Percentiles rank a stretch among this genome's conserved stretches.
These are phyloP conservation scores for Argya squamiceps DNA, from an alignment of 2,797 vertebrate genomes.

Conservation along the genomic window DNA sequence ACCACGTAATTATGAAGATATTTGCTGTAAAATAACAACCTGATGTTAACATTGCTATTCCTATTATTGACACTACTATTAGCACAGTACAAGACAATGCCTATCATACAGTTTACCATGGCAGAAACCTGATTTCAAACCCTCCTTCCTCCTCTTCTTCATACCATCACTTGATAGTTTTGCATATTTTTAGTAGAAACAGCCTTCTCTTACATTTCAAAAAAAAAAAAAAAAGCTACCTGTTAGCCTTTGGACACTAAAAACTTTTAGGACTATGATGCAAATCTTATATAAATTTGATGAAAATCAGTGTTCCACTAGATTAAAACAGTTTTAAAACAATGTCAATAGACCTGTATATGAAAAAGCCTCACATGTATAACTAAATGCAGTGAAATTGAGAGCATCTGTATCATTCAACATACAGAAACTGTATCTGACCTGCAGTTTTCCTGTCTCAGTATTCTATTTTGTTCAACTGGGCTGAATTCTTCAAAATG, in stretches of 20 bases:
- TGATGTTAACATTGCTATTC: background rate
- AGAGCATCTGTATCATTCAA: background rate
- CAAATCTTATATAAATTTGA: constrained; percentile 5
- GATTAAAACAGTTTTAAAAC: background rate
- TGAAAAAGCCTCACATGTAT: background rate
- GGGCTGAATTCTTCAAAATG: background rate
- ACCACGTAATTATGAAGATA: constrained; percentile 9
- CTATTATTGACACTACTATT: background rate
- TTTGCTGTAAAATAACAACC: background rate
- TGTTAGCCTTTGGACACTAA: constrained; percentile 11
- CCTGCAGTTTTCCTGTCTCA: background rate
- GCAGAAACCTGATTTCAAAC: background rate
- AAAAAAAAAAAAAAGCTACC: constrained; percentile 18
- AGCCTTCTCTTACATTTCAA: background rate
- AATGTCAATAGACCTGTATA: background rate
- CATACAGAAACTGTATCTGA: background rate
- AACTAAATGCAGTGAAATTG: background rate
- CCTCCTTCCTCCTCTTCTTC: background rate
- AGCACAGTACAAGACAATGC: background rate
- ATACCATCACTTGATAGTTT: background rate
- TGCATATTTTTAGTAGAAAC: background rate
- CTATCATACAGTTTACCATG: background rate
- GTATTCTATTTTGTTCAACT: background rate
- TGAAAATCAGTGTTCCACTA: background rate
- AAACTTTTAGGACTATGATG: background rate